Conservation (phyloP, 2,888 invertebrate species). For the Theodoxus fluviatilis region DNA sequence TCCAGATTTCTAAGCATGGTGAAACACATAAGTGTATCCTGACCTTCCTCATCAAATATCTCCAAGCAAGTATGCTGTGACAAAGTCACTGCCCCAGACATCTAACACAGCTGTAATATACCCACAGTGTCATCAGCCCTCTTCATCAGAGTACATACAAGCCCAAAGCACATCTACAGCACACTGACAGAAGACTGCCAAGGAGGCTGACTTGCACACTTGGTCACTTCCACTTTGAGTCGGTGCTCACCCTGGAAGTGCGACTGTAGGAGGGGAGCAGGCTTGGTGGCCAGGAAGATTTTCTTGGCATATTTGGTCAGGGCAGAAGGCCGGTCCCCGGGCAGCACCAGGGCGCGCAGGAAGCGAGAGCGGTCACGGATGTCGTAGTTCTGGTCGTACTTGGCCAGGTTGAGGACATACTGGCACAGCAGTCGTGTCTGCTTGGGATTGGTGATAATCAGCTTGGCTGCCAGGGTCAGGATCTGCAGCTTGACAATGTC, state of each 20-base stretch:
- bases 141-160: too few species aligned
- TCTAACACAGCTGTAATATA: too few species aligned
- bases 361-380: slow-evolving; percentile 93
- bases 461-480: slow-evolving; percentile 90
- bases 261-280: slow-evolving; percentile 88
- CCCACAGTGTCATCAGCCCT: too few species aligned
- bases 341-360: slow-evolving; percentile 81
- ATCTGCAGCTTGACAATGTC: slow-evolving; percentile 95
- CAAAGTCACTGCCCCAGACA: too few species aligned
- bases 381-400: slow-evolving; percentile 97
- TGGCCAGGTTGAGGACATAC: slow-evolving; percentile 90
- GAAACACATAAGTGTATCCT: too few species aligned
- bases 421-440: slow-evolving; percentile 87
- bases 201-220: too few species aligned
- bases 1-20: too few species aligned
- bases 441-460: slow-evolving; percentile 85
- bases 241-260: slow-evolving; percentile 64
- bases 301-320: slow-evolving; percentile 77
- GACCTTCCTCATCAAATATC: too few species aligned
- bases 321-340: slow-evolving; percentile 68
- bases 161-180: too few species aligned
- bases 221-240: too few species aligned
- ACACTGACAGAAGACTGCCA: too few species aligned
- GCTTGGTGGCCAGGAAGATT: slow-evolving; percentile 90
- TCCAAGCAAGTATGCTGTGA: too few species aligned